Base-by-base conservation (phyloP, 1,140 invertebrate genomes). In the Ceratina japonica region DNA sequence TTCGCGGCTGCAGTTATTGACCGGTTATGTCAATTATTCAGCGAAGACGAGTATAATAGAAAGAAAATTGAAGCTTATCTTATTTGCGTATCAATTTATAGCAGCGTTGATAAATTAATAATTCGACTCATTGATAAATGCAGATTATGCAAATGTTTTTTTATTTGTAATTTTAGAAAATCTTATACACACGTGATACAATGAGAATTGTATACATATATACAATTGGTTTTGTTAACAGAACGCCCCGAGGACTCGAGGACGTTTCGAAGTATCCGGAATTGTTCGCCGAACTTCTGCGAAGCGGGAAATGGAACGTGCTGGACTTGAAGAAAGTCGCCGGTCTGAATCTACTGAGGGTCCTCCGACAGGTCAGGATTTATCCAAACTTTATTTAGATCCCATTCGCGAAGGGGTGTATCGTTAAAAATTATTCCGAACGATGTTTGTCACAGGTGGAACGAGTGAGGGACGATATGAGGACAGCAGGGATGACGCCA, bases 201-300 rank as follows among this genome's bases (percentile, higher is more conserved):
- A 31, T 31, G 4, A 31, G 51, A n/a, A 62, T 37, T 31, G 18
- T n/a, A 12, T 18, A 49, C 49, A 12, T 18, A 20, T 54, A 12
- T 72, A 56, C 75, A 62, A 62, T 76, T 56, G 22, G 51, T 74
- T 73, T 16, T 66, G 75, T 86, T 92, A 93, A 59, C 91, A 97
- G 96, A 89, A 97, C 96, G 65, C 95, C 96, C 31, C 94, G 95
- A 90, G 97, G 97, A 18, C 93, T 98, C 59, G 97, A 98, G 92
- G 97, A 98, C 90, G 97, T 98, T 10, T 97, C 97, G 1, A 97
- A 95, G 80, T 98, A 98, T 93, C 97, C 98, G 1, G 94, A 96
- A 75, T 92, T 98, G 62, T 98, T 96, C 90, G 96, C 96, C 31
- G 96, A 97, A 91, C 92, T 97, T 54, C 94, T 97, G 83, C 95